Conservation (phyloP, 2,113 vertebrate species). For the Hypanus sabinus region DNA sequence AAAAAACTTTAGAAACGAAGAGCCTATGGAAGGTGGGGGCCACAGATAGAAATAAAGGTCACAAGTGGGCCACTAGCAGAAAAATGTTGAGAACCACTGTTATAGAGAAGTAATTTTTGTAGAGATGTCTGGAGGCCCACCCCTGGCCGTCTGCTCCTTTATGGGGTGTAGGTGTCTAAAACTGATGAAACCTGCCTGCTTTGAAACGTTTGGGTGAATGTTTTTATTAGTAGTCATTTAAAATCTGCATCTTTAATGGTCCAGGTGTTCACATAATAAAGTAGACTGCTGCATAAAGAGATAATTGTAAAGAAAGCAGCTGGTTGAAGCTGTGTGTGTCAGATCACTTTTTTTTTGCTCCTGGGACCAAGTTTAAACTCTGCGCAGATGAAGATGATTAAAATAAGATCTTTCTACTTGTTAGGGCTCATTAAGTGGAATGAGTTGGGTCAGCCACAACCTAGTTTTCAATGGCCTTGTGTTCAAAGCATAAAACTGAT, state of each 20-base stretch:
- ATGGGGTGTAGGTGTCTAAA: neutral
- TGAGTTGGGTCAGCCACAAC: neutral
- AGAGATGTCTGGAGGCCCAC: no score
- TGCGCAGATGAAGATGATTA: constrained; percentile 18
- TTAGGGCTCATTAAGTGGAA: constrained; percentile 19
- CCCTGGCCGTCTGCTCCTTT: neutral
- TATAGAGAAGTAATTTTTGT: neutral
- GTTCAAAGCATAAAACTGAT: neutral
- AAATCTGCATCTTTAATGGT: neutral
- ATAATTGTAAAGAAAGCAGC: neutral
- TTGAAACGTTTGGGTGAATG: neutral
- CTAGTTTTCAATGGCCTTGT: neutral
- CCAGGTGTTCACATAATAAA: neutral
- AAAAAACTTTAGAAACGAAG: no score
- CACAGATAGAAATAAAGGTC: no score
- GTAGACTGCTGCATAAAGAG: neutral
- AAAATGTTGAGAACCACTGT: no score
- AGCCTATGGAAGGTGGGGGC: no score
- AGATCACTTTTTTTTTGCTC: neutral
- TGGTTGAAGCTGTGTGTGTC: neutral
- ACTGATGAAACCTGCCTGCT: neutral
- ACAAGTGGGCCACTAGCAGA: no score
- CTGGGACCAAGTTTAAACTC: neutral
- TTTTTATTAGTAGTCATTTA: constrained; percentile 4
- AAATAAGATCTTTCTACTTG: constrained; percentile 4